These are phyloP conservation scores for Limnothrissa miodon DNA, from an alignment of 2,113 vertebrate species.

Conservation along the genomic window DNA sequence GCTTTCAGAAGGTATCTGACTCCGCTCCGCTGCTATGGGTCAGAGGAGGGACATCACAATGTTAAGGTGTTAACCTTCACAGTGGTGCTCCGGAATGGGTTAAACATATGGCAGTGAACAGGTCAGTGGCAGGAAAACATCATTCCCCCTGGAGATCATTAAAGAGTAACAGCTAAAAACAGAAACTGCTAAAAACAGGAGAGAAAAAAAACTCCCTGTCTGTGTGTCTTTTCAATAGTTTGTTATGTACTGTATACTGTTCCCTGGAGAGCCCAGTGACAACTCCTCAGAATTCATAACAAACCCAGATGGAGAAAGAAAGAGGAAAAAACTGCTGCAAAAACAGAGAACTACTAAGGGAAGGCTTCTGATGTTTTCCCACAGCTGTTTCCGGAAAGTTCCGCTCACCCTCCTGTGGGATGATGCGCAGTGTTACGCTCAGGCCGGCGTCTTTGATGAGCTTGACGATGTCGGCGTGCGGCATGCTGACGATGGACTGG, in stretches of 20 bases:
- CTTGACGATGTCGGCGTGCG: slow-evolving; percentile 97
- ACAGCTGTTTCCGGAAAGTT: background rate
- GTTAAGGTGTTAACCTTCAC: too few species aligned
- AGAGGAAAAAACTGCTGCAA: background rate
- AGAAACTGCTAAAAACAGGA: background rate
- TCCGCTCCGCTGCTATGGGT: too few species aligned
- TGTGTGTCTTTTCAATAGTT: background rate
- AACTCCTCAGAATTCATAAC: background rate
- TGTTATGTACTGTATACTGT: background rate
- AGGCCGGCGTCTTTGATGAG: slow-evolving; percentile 98
- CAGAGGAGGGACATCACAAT: too few species aligned
- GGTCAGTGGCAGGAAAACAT: background rate
- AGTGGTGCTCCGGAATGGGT: background rate
- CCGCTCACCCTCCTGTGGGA: slow-evolving; percentile 94
- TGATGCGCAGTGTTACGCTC: slow-evolving; percentile 93
- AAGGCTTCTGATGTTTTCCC: background rate
- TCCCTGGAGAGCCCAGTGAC: background rate
- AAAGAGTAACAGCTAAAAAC: background rate
- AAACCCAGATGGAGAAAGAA: background rate
- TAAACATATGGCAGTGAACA: background rate
- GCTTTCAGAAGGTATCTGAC: background rate
- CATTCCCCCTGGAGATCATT: background rate
- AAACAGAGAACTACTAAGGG: background rate
- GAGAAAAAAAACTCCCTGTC: too few species aligned
- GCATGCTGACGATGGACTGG: slow-evolving; percentile 96